These are phyloP conservation scores for Ectropis crepuscularia DNA, from an alignment of 2,888 invertebrate genomes.

Conservation along the genomic window DNA sequence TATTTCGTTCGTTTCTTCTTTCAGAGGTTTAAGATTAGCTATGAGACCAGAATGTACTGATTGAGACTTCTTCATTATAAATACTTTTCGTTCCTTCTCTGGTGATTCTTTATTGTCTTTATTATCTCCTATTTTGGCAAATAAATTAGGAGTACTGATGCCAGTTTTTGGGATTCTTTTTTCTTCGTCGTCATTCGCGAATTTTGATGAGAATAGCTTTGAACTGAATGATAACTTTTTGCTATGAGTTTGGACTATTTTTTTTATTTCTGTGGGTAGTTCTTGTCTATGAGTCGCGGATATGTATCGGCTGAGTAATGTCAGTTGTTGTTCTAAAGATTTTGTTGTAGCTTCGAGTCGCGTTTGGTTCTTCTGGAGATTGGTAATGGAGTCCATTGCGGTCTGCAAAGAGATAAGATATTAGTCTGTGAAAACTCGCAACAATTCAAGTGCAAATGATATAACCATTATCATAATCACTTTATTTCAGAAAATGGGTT, in stretches of 20 bases:
- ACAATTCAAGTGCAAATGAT: too few relatives aligned
- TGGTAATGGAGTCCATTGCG: slow-evolving; percentile 87
- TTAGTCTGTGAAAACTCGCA: neutral
- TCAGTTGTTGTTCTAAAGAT: slow-evolving; percentile 89
- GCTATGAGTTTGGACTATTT: slow-evolving; percentile 87
- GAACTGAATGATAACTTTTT: slow-evolving; percentile 74
- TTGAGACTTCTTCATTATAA: slow-evolving; percentile 75
- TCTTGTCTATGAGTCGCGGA: slow-evolving; percentile 88
- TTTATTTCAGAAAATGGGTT: too few relatives aligned
- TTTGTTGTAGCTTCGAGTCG: slow-evolving; percentile 90
- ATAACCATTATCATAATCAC: too few relatives aligned
- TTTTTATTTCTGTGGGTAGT: slow-evolving; percentile 89
- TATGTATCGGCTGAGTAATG: slow-evolving; percentile 89
- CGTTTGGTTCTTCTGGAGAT: slow-evolving; percentile 86
- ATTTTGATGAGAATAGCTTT: slow-evolving; percentile 74
- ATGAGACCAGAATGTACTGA: slow-evolving; percentile 77
- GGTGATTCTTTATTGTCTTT: slow-evolving; percentile 56
- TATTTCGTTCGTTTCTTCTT: slow-evolving; percentile 42
- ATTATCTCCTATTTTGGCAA: slow-evolving; percentile 61
- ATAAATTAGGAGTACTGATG: slow-evolving; percentile 73
- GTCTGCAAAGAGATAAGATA: slow-evolving; percentile 71
- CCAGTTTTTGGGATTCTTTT: slow-evolving; percentile 66
- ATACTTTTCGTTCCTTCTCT: slow-evolving; percentile 61
- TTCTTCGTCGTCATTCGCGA: slow-evolving; percentile 71
- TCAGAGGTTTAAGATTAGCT: slow-evolving; percentile 66